These are phyloP conservation scores for Spilarctia lutea DNA, from an alignment of 2,888 invertebrate species.

Conservation along the genomic window DNA sequence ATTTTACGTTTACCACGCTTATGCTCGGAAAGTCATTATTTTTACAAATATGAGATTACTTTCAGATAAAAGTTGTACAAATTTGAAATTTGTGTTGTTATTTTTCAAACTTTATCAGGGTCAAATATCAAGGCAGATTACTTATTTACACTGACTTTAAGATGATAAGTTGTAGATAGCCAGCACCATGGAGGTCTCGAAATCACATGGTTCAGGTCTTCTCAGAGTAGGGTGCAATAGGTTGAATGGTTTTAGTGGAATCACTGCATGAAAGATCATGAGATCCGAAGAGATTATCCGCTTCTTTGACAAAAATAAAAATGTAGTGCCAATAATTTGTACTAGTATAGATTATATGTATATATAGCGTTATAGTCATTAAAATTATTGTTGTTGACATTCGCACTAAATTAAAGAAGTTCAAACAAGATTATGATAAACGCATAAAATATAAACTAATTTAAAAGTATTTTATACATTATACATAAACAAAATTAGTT, in stretches of 20 bases:
- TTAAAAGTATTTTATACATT: not conserved
- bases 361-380: not conserved
- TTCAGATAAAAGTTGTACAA: not conserved
- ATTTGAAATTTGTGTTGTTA: not conserved
- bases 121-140: not conserved
- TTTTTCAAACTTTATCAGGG: not conserved
- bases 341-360: too few relatives aligned
- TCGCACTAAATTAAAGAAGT: constrained; percentile 1
- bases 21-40: constrained; percentile 1
- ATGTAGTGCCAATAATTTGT: too few relatives aligned
- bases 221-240: too few relatives aligned
- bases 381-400: constrained; percentile 5
- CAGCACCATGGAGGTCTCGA: not conserved
- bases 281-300: too few relatives aligned
- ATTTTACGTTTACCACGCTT: constrained; percentile 1
- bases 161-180: not conserved
- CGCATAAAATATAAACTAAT: constrained; percentile 16
- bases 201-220: too few relatives aligned
- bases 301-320: too few relatives aligned
- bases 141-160: not conserved
- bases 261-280: too few relatives aligned
- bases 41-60: not conserved
- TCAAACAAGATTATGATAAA: constrained; percentile 1
- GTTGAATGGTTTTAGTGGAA: too few relatives aligned
- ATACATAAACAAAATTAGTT: constrained; percentile 2